These are phyloP conservation scores for Columba livia DNA, from an alignment of 2,113 vertebrate species.

Conservation along the genomic window DNA sequence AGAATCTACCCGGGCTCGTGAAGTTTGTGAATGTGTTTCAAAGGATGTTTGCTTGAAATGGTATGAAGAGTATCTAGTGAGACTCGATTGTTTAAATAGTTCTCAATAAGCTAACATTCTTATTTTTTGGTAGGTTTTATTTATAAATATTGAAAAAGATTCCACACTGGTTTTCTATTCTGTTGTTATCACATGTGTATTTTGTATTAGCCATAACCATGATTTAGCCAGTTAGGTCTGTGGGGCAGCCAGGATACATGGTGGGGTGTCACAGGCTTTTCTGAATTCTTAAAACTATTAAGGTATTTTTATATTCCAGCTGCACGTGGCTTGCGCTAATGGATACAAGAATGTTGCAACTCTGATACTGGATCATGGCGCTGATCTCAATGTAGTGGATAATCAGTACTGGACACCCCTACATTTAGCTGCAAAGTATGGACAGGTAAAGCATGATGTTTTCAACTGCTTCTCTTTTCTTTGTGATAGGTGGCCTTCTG, in stretches of 20 bases:
- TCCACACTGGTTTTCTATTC: neutral
- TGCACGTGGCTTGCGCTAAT: constrained; percentile 91
- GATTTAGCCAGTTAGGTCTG: neutral
- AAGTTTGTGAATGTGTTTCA: neutral
- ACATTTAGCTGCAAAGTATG: constrained; percentile 93
- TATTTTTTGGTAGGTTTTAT: neutral
- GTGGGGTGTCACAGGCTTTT: rapidly evolving
- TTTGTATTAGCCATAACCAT: neutral
- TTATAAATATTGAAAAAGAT: neutral
- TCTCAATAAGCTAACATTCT: neutral
- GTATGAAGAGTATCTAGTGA: neutral
- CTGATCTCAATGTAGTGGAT: constrained; percentile 82
- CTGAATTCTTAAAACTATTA: neutral
- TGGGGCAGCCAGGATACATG: neutral
- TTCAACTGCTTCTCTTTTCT: neutral
- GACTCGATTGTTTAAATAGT: neutral
- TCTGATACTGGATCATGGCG: constrained; percentile 82
- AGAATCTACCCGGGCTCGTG: neutral
- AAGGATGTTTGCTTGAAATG: neutral
- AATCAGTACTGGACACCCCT: constrained; percentile 89
- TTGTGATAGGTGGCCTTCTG: neutral
- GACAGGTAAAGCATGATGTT: constrained; percentile 81
- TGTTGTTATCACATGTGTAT: neutral
- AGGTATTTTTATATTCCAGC: constrained; percentile 63
- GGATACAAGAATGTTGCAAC: constrained; percentile 87